Evolutionary conservation across 2,888 invertebrate genomes (phyloP), one percentile per base, ranked within the genome.

Genomic region (Leistus spinibarbis): DNA sequence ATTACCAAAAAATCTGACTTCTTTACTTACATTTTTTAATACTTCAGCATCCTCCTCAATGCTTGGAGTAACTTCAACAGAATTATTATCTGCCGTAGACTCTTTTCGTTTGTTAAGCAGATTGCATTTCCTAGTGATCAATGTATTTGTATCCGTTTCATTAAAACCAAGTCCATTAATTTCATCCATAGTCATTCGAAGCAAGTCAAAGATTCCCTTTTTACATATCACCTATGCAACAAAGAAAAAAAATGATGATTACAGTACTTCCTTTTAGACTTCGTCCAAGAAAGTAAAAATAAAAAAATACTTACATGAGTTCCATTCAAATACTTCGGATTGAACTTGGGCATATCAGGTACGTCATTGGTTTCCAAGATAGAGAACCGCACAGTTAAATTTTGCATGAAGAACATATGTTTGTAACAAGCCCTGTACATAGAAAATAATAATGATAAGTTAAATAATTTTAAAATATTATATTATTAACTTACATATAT

Each of bases 231-330:
- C 64, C 77, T 77, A 27, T 10, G 70, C 69, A 66, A 9, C 60
- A 71, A 19, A 72, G 10, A 53, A 53, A 68, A 0, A 17, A 20
- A 60, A 16, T 60, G 3, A 17, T 60, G 20, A 54, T 13, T 68
- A 22, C 13, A 40, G 16, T 3, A 2, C n/a, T 1, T 22, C 17
- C 53, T n/a, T n/a, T n/a, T n/a, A n/a, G n/a, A n/a, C n/a, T n/a
- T n/a, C n/a, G n/a, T n/a, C n/a, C n/a, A n/a, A n/a, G n/a, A n/a
- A 40, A 5, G 4, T 10, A 40, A 40, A 40, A 40, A 1, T 40
- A 24, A 23, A 62, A 17, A 19, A 23, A 60, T 69, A 83, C 84
- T 82, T 81, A 85, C 85, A 78, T 82, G 83, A 77, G 81, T 81
- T 65, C 84, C 84, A 64, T 79, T 81, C 20, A 85, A 76, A 65